Conservation (phyloP, 2,888 invertebrate genomes). For the Andricus curvator region DNA sequence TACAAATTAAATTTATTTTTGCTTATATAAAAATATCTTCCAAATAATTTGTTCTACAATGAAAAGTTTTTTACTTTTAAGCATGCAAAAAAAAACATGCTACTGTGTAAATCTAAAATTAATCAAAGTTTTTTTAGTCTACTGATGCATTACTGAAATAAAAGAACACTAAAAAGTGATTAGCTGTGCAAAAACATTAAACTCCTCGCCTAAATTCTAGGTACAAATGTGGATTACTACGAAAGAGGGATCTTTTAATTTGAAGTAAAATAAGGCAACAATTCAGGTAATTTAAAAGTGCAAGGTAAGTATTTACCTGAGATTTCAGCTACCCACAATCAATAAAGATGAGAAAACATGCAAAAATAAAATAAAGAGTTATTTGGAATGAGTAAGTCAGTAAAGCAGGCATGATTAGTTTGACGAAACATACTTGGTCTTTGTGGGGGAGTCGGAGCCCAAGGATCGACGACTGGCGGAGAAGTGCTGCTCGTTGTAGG, state of each 20-base stretch:
- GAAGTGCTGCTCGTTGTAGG: conserved; percentile 77
- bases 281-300: not conserved
- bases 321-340: conserved; percentile 57
- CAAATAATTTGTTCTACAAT: too few species aligned
- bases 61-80: not conserved
- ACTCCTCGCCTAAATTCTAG: not conserved
- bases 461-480: conserved; percentile 80
- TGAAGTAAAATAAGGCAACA: conserved; percentile 9
- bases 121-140: not conserved
- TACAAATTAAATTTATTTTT: not conserved
- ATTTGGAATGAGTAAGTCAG: conserved; percentile 43
- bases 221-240: too few species aligned
- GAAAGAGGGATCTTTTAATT: not conserved
- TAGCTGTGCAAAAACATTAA: not conserved
- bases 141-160: not conserved
- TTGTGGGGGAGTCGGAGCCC: conserved; percentile 80
- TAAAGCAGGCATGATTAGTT: not conserved
- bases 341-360: conserved; percentile 53
- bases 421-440: conserved; percentile 70
- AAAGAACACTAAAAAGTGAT: not conserved
- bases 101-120: not conserved
- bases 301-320: conserved; percentile 57
- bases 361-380: conserved; percentile 53
- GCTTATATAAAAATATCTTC: too few species aligned
- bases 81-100: not conserved